Evolutionary conservation across 2,113 vertebrate species (phyloP).

Genomic region (Anoura caudifer): DNA sequence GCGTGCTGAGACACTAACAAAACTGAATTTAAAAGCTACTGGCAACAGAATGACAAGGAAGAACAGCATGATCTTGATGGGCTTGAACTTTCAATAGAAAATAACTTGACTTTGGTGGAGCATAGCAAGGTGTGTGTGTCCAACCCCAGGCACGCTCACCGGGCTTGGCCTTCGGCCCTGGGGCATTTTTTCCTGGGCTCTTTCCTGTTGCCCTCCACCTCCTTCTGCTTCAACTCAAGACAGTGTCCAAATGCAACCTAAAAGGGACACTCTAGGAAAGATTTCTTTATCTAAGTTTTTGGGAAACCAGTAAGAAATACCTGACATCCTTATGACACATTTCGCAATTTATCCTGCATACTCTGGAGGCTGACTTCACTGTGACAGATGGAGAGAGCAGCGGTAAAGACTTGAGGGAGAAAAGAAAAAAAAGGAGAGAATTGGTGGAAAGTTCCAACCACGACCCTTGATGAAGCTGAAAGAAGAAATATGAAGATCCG

Average conservation of each 20-base stretch:
- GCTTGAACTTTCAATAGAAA: conserved; percentile 50
- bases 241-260: conserved; percentile 48
- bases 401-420: conserved; percentile 13
- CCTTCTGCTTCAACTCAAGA: conserved; percentile 65
- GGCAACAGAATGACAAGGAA: conserved; percentile 76
- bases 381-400: conserved; percentile 30
- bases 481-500: conserved; percentile 40
- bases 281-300: conserved; percentile 72
- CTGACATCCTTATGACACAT: conserved; percentile 89
- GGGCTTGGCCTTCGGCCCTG: background rate
- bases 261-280: background rate
- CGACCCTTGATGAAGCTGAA: background rate
- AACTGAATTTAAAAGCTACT: conserved; percentile 78
- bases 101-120: conserved; percentile 73
- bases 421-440: background rate
- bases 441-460: conserved; percentile 7
- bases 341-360: conserved; percentile 82
- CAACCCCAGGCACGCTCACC: conserved; percentile 66
- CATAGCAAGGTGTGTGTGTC: conserved; percentile 64
- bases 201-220: conserved; percentile 45
- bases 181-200: conserved; percentile 76
- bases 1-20: conserved; percentile 65
- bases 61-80: conserved; percentile 83
- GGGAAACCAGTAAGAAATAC: conserved; percentile 94
- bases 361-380: conserved; percentile 43